Evolutionary conservation across 2,113 vertebrate species (phyloP).

Genomic region (Pipra filicauda): DNA sequence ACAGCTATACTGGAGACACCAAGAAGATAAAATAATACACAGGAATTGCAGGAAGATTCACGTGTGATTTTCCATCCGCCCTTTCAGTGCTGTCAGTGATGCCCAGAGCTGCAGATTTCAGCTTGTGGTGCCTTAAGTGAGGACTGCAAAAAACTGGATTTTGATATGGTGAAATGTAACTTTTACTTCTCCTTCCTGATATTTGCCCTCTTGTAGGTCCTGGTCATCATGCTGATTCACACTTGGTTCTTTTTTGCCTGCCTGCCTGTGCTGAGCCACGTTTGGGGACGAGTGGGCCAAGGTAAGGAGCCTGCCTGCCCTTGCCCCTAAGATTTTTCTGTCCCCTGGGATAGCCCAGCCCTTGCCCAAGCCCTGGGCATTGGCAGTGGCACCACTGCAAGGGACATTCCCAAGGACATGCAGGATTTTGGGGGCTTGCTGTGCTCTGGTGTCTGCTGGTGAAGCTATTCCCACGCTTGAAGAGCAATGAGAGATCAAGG

Average conservation of each 20-base stretch:
- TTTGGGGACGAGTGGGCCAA: slow-evolving; percentile 44
- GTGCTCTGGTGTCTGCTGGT: not conserved
- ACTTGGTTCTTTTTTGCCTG: slow-evolving; percentile 41
- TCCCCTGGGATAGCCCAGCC: not conserved
- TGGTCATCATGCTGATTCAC: slow-evolving; percentile 11
- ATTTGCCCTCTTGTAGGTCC: not conserved
- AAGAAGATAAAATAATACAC: not conserved
- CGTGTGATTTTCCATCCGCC: not conserved
- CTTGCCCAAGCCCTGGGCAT: fast-evolving
- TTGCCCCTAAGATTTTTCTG: fast-evolving
- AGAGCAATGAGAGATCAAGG: not conserved
- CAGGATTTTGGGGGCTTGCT: not conserved
- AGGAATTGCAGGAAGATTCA: not conserved
- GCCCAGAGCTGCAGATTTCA: not conserved
- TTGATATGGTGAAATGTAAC: fast-evolving
- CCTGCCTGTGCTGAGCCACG: slow-evolving; percentile 9
- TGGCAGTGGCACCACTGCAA: fast-evolving
- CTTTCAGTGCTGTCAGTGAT: too few relatives aligned
- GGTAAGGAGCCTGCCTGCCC: slow-evolving; percentile 23
- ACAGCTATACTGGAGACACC: not conserved
- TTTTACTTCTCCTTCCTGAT: not conserved
- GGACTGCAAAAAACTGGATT: not conserved
- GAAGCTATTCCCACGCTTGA: not conserved
- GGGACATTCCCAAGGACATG: not conserved
- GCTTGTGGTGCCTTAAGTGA: not conserved